Conservation (phyloP, 2,888 invertebrate genomes). For the Drosophila multiciliata region DNA sequence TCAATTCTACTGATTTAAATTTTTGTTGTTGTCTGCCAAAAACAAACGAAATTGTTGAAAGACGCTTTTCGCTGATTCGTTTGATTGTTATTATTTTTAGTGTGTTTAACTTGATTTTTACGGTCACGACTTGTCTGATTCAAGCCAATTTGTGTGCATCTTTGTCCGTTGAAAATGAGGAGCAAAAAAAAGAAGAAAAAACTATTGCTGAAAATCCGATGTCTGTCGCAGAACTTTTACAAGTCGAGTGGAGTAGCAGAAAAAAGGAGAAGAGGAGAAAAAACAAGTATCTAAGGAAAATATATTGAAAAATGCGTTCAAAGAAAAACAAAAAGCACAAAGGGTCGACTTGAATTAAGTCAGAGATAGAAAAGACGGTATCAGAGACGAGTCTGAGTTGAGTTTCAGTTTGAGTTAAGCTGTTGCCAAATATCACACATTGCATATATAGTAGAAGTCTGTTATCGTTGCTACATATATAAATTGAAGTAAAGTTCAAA, state of each 20-base stretch:
- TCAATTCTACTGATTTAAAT: neutral
- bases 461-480: conserved; percentile 72
- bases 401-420: conserved; percentile 21
- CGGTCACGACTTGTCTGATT: conserved; percentile 53
- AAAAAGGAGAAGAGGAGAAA: neutral
- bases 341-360: conserved; percentile 20
- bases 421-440: conserved; percentile 63
- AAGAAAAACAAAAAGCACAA: conserved; percentile 34
- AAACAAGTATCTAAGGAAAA: neutral
- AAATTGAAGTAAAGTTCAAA: conserved; percentile 74
- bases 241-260: conserved; percentile 17
- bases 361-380: neutral
- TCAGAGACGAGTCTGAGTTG: neutral
- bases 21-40: neutral
- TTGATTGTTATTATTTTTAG: conserved; percentile 43
- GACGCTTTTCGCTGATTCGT: conserved; percentile 10
- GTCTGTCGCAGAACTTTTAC: conserved; percentile 33
- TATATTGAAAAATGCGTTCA: conserved; percentile 32
- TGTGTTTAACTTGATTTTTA: conserved; percentile 48
- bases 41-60: conserved; percentile 20
- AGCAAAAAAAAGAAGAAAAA: conserved; percentile 4
- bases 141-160: conserved; percentile 52
- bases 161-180: conserved; percentile 16
- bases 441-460: conserved; percentile 52
- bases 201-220: conserved; percentile 36